A percentile compares a stretch with the other conserved stretches of the same genome.
phyloP scores from a whole-genome alignment of 2,888 invertebrate genomes.

The Netelia fuscicornis region DNA sequence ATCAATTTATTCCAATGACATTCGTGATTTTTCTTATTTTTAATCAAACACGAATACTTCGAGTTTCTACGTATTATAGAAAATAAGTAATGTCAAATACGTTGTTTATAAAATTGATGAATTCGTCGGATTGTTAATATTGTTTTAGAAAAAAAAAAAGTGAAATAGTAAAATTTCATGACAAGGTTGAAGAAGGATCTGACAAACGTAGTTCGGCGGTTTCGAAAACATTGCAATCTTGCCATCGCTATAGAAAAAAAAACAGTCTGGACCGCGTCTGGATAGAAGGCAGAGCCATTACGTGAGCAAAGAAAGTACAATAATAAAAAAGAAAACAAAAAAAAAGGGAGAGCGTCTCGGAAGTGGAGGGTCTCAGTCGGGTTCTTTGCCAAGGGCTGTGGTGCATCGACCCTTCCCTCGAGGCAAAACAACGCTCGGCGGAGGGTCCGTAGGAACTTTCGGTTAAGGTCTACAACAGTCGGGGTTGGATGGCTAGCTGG shows the following conservation, averaged over 20 bases:
- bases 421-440: slow-evolving; percentile 54
- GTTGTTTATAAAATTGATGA: too few relatives aligned
- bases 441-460: slow-evolving; percentile 36
- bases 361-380: slow-evolving; percentile 35
- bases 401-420: slow-evolving; percentile 66
- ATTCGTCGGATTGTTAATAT: too few relatives aligned
- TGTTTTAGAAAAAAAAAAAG: neutral
- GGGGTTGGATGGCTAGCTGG: slow-evolving; percentile 48
- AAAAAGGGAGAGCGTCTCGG: slow-evolving; percentile 37
- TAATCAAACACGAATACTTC: too few relatives aligned
- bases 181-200: neutral
- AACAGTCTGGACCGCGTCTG: slow-evolving; percentile 40
- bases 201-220: neutral
- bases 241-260: neutral
- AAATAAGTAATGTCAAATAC: too few relatives aligned
- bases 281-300: slow-evolving; percentile 19
- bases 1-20: neutral
- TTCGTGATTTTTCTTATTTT: too few relatives aligned
- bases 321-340: neutral
- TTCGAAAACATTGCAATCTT: neutral
- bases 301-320: slow-evolving; percentile 20
- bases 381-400: slow-evolving; percentile 56
- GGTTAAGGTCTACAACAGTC: slow-evolving; percentile 16
- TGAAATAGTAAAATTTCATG: neutral
- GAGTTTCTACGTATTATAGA: too few relatives aligned